Percentiles rank a stretch among this genome's conserved stretches.
These are phyloP conservation scores for Cancer borealis DNA, from an alignment of 2,888 invertebrate species.

Conservation along the genomic window DNA sequence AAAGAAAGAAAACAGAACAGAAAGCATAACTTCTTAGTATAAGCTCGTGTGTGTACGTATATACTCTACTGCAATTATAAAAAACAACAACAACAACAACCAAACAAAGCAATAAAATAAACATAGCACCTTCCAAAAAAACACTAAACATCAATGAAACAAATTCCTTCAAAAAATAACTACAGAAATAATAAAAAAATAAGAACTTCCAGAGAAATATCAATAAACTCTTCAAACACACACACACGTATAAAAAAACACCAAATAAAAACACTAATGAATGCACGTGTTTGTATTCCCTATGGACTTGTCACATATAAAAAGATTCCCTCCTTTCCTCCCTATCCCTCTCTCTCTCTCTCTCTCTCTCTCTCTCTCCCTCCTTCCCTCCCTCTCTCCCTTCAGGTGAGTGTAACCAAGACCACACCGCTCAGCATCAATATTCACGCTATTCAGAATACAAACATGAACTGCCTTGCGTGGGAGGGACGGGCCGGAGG, in stretches of 20 bases:
- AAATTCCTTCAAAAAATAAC: no score
- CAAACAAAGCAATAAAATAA: no score
- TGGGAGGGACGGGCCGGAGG: not conserved
- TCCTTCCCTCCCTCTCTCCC: not conserved
- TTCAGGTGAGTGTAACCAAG: not conserved
- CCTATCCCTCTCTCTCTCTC: not conserved
- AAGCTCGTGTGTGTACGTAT: no score
- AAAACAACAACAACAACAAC: no score
- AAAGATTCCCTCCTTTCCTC: no score
- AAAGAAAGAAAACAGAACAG: not conserved
- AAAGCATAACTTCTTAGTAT: no score
- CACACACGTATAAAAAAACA: not conserved
- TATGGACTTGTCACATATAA: not conserved
- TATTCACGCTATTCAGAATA: constrained; percentile 10
- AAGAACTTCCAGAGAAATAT: no score
- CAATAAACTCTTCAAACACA: no score
- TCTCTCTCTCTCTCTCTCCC: constrained; percentile 9
- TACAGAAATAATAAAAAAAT: no score
- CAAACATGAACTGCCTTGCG: not conserved
- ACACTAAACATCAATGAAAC: no score
- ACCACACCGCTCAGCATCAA: not conserved
- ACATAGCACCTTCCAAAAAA: no score
- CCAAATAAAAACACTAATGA: not conserved
- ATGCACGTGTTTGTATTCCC: not conserved
- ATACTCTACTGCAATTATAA: no score